These are phyloP conservation scores for Pan troglodytes DNA, from an alignment of 2,113 vertebrate genomes.

Conservation along the genomic window NHGRI_mPanTro3-v2.1_pri NC_072411.2:49664501-49665000, in stretches of 20 bases:
- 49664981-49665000: background rate
- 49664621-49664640: background rate
- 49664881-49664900: background rate
- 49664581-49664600: background rate
- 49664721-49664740: background rate
- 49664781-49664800: background rate
- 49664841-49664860: background rate
- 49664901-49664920: background rate
- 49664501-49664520: background rate
- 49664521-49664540: background rate
- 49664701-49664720: background rate
- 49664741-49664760: background rate
- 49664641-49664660: background rate
- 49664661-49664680: constrained; percentile 9
- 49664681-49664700: background rate
- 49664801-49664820: background rate
- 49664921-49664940: background rate
- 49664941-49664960: background rate
- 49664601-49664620: background rate
- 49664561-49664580: background rate
- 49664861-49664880: background rate
- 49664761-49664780: background rate
- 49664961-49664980: background rate
- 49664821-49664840: background rate
- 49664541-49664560: background rate